Base-by-base conservation (phyloP, 2,888 invertebrate species). In the Meteorus colon region DNA sequence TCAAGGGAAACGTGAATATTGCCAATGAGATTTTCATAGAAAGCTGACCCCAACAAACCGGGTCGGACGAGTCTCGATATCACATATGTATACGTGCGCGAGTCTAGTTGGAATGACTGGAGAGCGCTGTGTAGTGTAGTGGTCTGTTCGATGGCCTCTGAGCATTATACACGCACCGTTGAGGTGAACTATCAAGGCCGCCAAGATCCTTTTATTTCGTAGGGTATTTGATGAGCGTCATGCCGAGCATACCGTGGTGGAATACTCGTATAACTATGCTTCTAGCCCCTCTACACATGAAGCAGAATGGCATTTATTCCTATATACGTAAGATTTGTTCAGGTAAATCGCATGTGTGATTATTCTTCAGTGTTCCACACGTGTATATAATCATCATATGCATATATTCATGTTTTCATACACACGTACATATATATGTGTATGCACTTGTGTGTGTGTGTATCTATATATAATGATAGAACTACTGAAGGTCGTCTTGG, bases 201-300 rank as follows among this genome's bases (percentile, higher is more conserved):
- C 77, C 83, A 82, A 82, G 83, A 84, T 85, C 86, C 86, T 88
- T 87, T 88, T 87, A 86, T 87, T 87, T 86, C 82, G 85, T 84
- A 85, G 82, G 45, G 84, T 85, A 86, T 88, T 87, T 87, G 88
- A 89, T 86, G 88, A 87, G 88, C 86, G 86, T 86, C 86, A 86
- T 88, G 87, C 88, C 87, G 84, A 81, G 83, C 87, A 88, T 89
- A 88, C 88, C 88, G 84, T 82, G 77, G 82, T 84, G 83, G 82
- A 85, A 86, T 85, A 85, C 84, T 84, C 84, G 75, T 78, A 81
- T 79, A 78, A 77, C 81, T 79, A 78, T 77, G 81, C 80, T 77
- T 73, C 76, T 59, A 78, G 74, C 76, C n/a, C 34, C 5, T 29
- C 34, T 63, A 31, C 34, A n/a, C 34, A 34, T 8, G 29, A n/a